Evolutionary conservation across 1,140 invertebrate species (phyloP), one percentile per base, ranked within the genome.

Genomic region (Nephila pilipes): DNA sequence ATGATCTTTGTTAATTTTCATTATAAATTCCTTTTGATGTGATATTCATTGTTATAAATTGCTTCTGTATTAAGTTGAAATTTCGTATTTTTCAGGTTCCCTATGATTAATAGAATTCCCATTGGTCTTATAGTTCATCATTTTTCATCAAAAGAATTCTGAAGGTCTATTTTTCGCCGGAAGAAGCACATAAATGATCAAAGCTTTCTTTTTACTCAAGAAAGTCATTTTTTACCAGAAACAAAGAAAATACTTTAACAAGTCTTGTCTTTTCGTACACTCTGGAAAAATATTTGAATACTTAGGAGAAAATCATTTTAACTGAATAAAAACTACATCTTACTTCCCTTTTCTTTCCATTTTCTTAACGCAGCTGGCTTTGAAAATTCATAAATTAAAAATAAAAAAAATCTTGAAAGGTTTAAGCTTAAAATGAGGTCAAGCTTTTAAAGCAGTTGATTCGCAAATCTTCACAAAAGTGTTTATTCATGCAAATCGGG

Each of bases 401-500:
- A 85, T 22, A 85, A 85, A 85, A 58, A 32, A 65, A 29, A n/a
- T 1, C 25, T 58, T 58, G 20, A 85, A 36, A 29, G 55, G 22
- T 85, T 85, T 25, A 36, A 14, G 55, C 55, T 36, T 29, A n/a
- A 58, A 85, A 85, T 58, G 83, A 85, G 83, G 83, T 85, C 83
- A 85, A 29, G n/a, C 83, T 60, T 85, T 85, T 58, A 32, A 85
- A 25, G 54, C 81, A 32, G 22, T 85, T 14, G 25, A 29, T 85
- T 85, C 83, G 6, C 22, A 85, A 58, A 32, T 60, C 55, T 85
- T n/a, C 83, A 60, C 38, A 32, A 60, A 85, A 85, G 46, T 85
- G 83, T 85, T 85, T 85, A 85, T 85, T 85, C 46, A 85, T 85
- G 83, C 83, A 85, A 85, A 85, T 58, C 25, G 54, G 63, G 54